Evolutionary conservation across 1,140 invertebrate species (phyloP).

Genomic region (Orchestia grillus): DNA sequence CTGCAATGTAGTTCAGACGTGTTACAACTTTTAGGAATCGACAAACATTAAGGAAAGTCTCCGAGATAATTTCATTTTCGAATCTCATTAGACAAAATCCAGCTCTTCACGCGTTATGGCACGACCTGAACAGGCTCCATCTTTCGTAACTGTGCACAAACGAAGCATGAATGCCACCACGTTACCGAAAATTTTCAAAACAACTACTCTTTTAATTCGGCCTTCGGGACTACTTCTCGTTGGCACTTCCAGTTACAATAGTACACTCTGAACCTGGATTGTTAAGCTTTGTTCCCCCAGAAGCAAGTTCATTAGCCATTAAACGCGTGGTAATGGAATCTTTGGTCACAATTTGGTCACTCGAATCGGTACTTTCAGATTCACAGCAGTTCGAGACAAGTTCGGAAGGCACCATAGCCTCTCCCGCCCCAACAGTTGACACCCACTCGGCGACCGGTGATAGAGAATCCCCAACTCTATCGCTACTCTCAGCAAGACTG

Average conservation of each 20-base stretch:
- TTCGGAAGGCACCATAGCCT: conserved; percentile 66
- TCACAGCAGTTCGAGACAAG: conserved; percentile 2
- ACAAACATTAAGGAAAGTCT: not conserved
- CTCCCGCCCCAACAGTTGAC: conserved; percentile 64
- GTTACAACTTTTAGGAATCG: not conserved
- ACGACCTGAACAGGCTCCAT: conserved; percentile 1
- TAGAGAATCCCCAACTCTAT: conserved; percentile 49
- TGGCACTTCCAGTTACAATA: not conserved
- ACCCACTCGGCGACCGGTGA: conserved; percentile 58
- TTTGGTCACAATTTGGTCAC: conserved; percentile 22
- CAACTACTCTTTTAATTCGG: not conserved
- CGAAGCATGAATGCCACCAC: not conserved
- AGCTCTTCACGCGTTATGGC: not conserved
- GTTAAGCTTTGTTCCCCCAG: not conserved
- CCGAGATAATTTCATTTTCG: not conserved
- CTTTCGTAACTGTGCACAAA: not conserved
- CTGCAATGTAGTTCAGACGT: not conserved
- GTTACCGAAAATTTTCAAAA: not conserved
- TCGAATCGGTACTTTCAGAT: conserved; percentile 22
- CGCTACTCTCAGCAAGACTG: conserved; percentile 49
- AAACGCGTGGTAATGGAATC: not conserved
- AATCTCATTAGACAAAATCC: not conserved
- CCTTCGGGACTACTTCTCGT: not conserved
- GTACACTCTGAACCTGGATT: not conserved
- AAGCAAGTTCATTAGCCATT: not conserved